Evolutionary conservation across 30 jellyfish, hydroid and myxozoan genomes (phyloP), one percentile per base, ranked within the genome.

Genomic region (Hydractinia symbiolongicarpus): DNA sequence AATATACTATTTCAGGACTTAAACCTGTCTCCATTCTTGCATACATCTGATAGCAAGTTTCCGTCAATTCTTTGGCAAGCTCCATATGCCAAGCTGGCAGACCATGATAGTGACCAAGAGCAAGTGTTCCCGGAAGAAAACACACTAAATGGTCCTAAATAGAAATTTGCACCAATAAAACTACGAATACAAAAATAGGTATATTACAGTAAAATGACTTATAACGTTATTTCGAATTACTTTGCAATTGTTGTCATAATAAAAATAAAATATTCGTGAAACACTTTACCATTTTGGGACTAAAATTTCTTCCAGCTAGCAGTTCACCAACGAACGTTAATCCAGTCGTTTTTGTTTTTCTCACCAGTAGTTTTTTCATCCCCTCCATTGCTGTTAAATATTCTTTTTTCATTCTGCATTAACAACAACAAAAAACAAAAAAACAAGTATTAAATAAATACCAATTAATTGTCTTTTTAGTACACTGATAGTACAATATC

Each of bases 81-180:
- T 83, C 85, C 98, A 93, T 83, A 73, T 93, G 98, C 68, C 79
- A 79, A 19, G 54, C 82, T 62, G 87, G 93, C 50, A 93, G 72
- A n/a, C 98, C 98, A 81, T 87, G 68, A 53, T 93, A 83, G 76
- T 66, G 53, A n/a, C 98, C 98, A 52, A 93, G 86, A 1, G 98
- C 98, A 49, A 93, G 77, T 16, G 94, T 90, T 7, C 98, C 98
- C 5, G 98, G 98, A 5, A 93, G 91, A 76, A 93, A 93, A 77
- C 98, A 93, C 60, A 93, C 96, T 53, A 93, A 86, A 88, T 93
- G 98, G 55, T 93, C 98, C 98, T 93, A 66, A 53, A 50, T 15
- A 78, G 56, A 53, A 6, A 64, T 51, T 6, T 7, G 19, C 74
- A 6, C 7, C 69, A 13, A 58, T 58, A 58, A 11, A 58, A 58